Conservation (phyloP, 2,113 vertebrate genomes). For the Condylura cristata region DNA sequence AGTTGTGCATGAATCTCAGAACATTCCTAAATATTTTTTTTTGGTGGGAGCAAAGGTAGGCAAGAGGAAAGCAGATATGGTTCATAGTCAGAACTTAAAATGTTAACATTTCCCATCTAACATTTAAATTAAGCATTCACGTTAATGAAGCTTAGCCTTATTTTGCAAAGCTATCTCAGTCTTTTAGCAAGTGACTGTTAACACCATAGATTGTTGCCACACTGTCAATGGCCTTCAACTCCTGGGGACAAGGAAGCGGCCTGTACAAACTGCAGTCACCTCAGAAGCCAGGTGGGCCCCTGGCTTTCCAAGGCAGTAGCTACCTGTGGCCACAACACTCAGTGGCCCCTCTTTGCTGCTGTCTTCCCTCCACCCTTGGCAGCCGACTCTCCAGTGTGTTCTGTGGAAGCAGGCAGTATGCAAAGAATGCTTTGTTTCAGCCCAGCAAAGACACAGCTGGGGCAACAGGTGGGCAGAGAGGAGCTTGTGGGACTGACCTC, state of each 20-base stretch:
- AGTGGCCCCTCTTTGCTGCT: neutral
- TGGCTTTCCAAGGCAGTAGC: neutral
- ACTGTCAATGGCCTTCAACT: neutral
- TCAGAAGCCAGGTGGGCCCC: neutral
- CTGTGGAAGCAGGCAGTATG: neutral
- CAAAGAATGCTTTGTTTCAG: conserved; percentile 25
- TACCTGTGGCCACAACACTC: neutral
- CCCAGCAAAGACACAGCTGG: neutral
- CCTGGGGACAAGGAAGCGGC: neutral
- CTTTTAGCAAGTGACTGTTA: conserved; percentile 41
- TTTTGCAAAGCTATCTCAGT: conserved; percentile 50
- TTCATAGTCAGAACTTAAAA: conserved; percentile 40
- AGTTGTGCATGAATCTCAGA: neutral
- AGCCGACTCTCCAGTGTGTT: neutral
- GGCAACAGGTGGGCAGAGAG: neutral
- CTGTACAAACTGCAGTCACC: neutral
- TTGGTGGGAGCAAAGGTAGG: neutral
- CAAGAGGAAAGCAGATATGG: neutral
- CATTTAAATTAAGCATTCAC: conserved; percentile 29
- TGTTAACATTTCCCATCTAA: conserved; percentile 36
- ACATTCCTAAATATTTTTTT: neutral
- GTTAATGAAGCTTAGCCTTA: neutral
- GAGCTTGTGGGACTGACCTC: neutral
- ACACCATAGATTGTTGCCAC: conserved; percentile 5
- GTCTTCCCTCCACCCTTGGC: neutral